Evolutionary conservation across 2,113 vertebrate species (phyloP).

Genomic region (Abramis brama): DNA sequence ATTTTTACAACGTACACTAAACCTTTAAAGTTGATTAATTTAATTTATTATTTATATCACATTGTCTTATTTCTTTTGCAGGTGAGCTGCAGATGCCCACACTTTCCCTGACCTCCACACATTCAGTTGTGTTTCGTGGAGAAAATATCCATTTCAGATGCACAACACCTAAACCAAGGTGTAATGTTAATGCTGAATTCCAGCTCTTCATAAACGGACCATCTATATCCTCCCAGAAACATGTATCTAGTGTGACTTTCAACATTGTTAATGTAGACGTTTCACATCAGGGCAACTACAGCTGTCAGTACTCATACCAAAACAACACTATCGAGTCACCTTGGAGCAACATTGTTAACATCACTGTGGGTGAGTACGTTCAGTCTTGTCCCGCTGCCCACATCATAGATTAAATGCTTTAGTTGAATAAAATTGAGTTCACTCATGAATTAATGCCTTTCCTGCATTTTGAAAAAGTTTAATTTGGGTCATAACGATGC

Average conservation of each 20-base stretch:
- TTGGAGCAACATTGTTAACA: conserved; percentile 23
- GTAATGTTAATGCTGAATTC: conserved; percentile 22
- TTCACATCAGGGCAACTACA: conserved; percentile 48
- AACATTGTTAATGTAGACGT: conserved; percentile 2
- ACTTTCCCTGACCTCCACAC: neutral
- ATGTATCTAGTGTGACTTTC: conserved; percentile 21
- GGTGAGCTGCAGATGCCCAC: conserved; percentile 62
- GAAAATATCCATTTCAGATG: conserved; percentile 46
- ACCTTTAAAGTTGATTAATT: no score
- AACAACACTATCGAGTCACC: neutral
- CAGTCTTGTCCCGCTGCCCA: no score
- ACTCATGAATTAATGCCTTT: neutral
- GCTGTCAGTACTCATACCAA: conserved; percentile 48
- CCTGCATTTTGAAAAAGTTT: neutral
- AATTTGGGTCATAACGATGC: neutral
- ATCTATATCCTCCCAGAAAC: neutral
- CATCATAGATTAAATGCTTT: neutral
- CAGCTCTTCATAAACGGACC: conserved; percentile 14
- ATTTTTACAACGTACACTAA: neutral
- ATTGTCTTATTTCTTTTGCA: conserved; percentile 46
- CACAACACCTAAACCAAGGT: conserved; percentile 16
- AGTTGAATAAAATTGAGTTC: neutral
- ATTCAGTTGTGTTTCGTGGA: conserved; percentile 41
- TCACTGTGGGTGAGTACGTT: conserved; percentile 45
- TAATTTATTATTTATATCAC: no score